A percentile compares a stretch with the other conserved stretches of the same genome.
These are phyloP conservation scores for Malacosoma neustria DNA, from an alignment of 2,888 invertebrate genomes.

Conservation along the genomic window DNA sequence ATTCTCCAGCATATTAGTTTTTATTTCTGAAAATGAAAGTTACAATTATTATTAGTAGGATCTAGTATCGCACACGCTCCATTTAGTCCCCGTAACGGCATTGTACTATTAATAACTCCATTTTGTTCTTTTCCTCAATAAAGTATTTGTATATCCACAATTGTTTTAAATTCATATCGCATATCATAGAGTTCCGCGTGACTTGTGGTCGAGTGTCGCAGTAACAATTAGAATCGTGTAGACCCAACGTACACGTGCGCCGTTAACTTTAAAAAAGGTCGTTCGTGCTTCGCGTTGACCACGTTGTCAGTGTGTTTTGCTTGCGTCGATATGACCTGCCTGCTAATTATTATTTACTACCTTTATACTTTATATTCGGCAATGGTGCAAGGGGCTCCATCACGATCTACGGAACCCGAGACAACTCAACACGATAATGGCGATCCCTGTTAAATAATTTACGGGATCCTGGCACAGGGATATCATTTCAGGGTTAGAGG, in stretches of 20 bases:
- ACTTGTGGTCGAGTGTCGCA: conserved; percentile 53
- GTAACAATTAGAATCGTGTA: conserved; percentile 55
- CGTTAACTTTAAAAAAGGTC: conserved; percentile 47
- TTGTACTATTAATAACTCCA: conserved; percentile 7
- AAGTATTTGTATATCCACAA: conserved; percentile 6
- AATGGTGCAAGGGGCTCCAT: too few species aligned
- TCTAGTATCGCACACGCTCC: conserved; percentile 2
- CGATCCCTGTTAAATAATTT: too few species aligned
- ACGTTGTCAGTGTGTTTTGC: conserved; percentile 21
- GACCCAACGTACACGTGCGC: conserved; percentile 47
- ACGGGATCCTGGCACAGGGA: too few species aligned
- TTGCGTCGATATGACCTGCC: conserved; percentile 19
- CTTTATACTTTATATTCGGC: too few species aligned
- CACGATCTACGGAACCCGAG: too few species aligned
- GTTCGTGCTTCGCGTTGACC: conserved; percentile 44
- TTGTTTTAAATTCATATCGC: conserved; percentile 42
- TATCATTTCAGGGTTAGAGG: too few species aligned
- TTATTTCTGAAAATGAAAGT: conserved; percentile 13
- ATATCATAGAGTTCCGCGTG: conserved; percentile 49
- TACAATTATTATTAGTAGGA: conserved; percentile 7
- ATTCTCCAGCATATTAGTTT: too few species aligned
- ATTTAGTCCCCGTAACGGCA: conserved; percentile 9
- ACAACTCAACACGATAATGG: too few species aligned
- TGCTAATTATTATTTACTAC: conserved; percentile 23
- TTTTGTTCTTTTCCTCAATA: conserved; percentile 4